Conservation (phyloP, 2,888 invertebrate genomes). For the Nomada fucata region DNA sequence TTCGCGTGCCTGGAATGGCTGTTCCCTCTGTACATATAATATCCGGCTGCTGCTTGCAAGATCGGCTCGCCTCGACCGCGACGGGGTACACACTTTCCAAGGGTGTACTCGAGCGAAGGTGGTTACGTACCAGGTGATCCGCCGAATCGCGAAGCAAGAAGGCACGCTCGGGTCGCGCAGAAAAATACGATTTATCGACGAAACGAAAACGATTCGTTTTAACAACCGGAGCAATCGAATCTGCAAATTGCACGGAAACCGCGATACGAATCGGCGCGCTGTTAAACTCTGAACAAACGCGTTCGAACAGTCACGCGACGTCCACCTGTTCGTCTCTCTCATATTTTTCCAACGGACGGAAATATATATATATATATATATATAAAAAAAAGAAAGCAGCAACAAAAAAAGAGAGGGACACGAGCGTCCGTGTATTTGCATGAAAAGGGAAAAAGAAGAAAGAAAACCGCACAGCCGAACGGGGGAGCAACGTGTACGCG, state of each 20-base stretch:
- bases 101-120: constrained; percentile 22
- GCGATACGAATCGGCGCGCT: constrained; percentile 21
- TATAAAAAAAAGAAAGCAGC: neutral
- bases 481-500: neutral
- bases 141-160: neutral
- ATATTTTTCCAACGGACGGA: neutral
- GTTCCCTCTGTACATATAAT: constrained; percentile 52
- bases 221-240: constrained; percentile 11
- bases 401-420: neutral
- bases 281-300: constrained; percentile 24
- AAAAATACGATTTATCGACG: neutral
- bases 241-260: constrained; percentile 34
- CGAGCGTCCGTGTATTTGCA: neutral
- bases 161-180: too few relatives aligned
- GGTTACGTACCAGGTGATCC: constrained; percentile 14
- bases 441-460: neutral
- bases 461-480: neutral
- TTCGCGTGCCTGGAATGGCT: constrained; percentile 66
- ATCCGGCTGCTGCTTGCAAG: constrained; percentile 21
- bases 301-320: too few relatives aligned
- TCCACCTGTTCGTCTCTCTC: neutral
- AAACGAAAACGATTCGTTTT: neutral
- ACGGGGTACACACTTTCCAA: neutral
- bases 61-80: neutral
- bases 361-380: neutral